These are phyloP conservation scores for Listronotus oregonensis DNA, from an alignment of 1,140 invertebrate species.

Conservation along the genomic window DNA sequence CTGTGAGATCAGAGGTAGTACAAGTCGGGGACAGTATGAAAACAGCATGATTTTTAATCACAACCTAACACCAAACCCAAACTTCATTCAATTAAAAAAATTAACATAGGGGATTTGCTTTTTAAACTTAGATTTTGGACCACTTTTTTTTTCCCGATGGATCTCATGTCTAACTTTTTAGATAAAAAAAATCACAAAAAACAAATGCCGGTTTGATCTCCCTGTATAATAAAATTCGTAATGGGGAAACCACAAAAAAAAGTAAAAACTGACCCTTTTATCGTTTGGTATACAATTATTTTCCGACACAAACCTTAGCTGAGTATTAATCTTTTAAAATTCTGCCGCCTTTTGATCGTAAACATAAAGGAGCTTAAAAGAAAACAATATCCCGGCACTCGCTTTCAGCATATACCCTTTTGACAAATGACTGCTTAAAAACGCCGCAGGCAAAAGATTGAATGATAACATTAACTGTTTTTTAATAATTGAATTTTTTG, in stretches of 20 bases:
- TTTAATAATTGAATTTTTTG: constrained; percentile 11
- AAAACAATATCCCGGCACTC: constrained; percentile 4
- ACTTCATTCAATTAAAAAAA: no score
- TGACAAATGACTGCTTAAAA: constrained; percentile 1
- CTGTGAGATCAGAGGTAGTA: no score
- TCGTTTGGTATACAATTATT: background rate
- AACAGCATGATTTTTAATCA: no score
- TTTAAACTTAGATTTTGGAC: no score
- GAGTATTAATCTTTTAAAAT: constrained; percentile 2
- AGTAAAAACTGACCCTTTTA: background rate
- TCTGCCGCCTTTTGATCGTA: background rate
- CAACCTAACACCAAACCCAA: no score
- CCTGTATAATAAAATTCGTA: background rate
- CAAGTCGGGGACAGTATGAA: no score
- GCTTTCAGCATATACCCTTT: background rate
- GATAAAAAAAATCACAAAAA: no score
- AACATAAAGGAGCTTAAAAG: constrained; percentile 2
- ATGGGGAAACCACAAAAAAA: background rate
- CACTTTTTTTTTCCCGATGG: no score
- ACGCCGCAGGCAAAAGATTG: background rate
- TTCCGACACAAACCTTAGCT: background rate
- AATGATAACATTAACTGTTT: constrained; percentile 6
- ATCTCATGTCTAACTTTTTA: no score
- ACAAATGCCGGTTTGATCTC: no score
- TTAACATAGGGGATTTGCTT: no score